These are phyloP conservation scores for Hoplostethus atlanticus DNA, from an alignment of 2,797 vertebrate genomes.

Conservation along the genomic window DNA sequence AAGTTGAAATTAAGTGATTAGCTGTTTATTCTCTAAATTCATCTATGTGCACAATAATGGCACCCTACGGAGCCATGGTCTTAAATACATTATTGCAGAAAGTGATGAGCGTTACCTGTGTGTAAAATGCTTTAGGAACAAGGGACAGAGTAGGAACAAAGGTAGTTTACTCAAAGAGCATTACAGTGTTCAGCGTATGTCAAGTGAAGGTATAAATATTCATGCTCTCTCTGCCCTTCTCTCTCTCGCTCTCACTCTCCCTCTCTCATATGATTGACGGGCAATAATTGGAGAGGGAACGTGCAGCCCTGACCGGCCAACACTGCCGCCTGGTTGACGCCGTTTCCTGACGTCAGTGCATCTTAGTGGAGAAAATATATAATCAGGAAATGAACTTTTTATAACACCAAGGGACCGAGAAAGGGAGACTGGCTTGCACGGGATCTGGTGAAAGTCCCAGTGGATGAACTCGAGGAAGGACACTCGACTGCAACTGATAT, in stretches of 20 bases:
- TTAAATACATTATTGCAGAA: too few relatives aligned
- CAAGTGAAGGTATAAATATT: too few relatives aligned
- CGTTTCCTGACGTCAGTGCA: conserved; percentile 77
- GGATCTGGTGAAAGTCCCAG: conserved; percentile 49
- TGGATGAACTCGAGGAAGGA: conserved; percentile 63
- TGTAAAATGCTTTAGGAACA: too few relatives aligned
- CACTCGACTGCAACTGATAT: conserved; percentile 55
- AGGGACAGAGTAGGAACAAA: too few relatives aligned
- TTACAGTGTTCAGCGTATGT: too few relatives aligned
- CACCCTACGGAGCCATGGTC: too few relatives aligned
- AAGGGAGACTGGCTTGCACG: conserved; percentile 32
- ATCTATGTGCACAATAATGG: too few relatives aligned
- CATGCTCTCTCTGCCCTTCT: not conserved
- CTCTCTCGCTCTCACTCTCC: not conserved
- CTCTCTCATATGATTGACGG: conserved; percentile 68
- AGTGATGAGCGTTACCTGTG: too few relatives aligned
- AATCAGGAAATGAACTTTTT: conserved; percentile 70
- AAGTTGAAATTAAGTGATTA: too few relatives aligned
- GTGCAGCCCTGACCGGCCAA: conserved; percentile 50
- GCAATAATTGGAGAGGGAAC: conserved; percentile 75
- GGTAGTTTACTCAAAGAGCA: too few relatives aligned
- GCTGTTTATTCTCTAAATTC: too few relatives aligned
- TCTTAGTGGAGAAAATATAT: conserved; percentile 36
- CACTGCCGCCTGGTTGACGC: conserved; percentile 79
- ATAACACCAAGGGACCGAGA: conserved; percentile 17